Conservation (phyloP, 2,797 vertebrate genomes). For the Dendrocincla fuliginosa region DNA sequence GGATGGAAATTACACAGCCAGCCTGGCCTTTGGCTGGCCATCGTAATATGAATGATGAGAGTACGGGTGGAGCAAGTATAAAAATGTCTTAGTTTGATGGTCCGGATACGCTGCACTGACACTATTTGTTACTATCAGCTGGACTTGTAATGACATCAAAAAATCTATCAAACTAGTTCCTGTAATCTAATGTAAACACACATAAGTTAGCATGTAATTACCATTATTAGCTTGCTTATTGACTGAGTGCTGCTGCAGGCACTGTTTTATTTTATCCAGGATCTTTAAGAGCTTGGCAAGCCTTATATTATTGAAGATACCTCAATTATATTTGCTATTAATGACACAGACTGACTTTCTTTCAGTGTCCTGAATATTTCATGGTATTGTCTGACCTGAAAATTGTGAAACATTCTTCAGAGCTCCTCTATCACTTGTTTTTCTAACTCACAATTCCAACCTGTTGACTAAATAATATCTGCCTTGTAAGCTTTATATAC, state of each 20-base stretch:
- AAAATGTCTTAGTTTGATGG: neutral
- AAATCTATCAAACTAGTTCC: neutral
- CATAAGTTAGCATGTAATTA: neutral
- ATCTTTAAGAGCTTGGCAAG: neutral
- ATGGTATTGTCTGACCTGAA: neutral
- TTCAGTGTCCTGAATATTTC: neutral
- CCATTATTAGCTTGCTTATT: neutral
- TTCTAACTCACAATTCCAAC: accelerated
- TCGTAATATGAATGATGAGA: too few relatives aligned
- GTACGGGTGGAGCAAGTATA: neutral
- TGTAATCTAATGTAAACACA: neutral
- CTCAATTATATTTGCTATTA: neutral
- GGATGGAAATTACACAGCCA: neutral
- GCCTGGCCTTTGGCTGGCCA: neutral
- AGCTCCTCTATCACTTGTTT: neutral
- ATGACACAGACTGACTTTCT: neutral
- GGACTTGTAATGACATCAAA: neutral
- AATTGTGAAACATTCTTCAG: neutral
- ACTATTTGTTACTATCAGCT: neutral
- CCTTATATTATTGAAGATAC: neutral
- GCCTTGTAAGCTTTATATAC: neutral
- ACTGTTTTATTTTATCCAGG: neutral
- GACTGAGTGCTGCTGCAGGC: neutral
- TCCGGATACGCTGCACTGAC: neutral
- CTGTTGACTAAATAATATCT: neutral